phyloP scores from a whole-genome alignment of 1,140 invertebrate species.

The Drosophila leontia region DNA sequence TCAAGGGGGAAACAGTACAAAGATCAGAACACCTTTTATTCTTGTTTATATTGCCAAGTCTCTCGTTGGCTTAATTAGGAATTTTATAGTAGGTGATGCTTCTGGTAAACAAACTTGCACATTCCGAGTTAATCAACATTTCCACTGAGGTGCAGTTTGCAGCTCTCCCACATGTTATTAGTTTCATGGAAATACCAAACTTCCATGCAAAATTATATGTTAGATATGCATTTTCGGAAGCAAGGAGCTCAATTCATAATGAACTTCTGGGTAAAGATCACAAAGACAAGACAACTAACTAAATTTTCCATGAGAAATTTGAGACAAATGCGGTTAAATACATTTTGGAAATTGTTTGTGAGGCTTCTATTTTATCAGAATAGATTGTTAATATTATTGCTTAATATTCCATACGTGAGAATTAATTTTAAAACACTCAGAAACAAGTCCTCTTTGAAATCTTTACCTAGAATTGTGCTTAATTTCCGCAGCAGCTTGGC shows the following conservation, averaged over 20 bases:
- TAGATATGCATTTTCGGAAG: background rate
- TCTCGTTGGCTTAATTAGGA: constrained; percentile 5
- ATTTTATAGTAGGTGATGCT: constrained; percentile 1
- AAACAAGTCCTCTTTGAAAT: too few relatives aligned
- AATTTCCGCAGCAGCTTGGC: background rate
- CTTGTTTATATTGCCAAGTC: background rate
- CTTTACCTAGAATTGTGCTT: background rate
- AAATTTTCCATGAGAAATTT: background rate
- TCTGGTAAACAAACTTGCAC: background rate
- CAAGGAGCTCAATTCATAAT: background rate
- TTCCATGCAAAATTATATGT: background rate
- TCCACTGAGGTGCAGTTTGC: background rate
- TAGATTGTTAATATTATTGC: background rate
- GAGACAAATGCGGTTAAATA: background rate
- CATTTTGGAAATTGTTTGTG: background rate
- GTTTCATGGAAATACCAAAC: background rate
- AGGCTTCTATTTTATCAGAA: too few relatives aligned
- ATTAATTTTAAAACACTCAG: background rate
- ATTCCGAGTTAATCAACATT: constrained; percentile 1
- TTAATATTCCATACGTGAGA: background rate
- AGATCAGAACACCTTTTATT: background rate
- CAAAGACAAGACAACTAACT: too few relatives aligned
- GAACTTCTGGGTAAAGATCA: too few relatives aligned
- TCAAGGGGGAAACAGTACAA: background rate
- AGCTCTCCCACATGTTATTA: background rate